phyloP scores from a whole-genome alignment of 2,888 invertebrate genomes.

The Ichneumon xanthorius region DNA sequence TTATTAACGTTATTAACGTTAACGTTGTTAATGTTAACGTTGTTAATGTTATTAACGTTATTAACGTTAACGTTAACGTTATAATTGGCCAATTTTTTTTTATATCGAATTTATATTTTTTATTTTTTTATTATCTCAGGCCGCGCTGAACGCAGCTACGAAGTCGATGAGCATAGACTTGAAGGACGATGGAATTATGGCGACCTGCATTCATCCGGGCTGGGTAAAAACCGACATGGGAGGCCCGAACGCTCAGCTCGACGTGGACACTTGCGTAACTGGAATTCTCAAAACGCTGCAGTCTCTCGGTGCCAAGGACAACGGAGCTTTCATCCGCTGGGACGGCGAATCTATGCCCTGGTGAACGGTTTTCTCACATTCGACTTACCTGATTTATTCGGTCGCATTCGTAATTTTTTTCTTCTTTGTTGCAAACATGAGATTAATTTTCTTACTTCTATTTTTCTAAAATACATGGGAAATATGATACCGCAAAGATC shows the following conservation, averaged over 20 bases:
- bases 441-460: slow-evolving; percentile 3
- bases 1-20: too few relatives aligned
- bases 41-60: too few relatives aligned
- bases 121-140: slow-evolving; percentile 85
- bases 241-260: slow-evolving; percentile 91
- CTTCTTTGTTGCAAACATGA: neutral
- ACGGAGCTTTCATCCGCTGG: slow-evolving; percentile 92
- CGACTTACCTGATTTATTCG: too few relatives aligned
- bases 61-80: too few relatives aligned
- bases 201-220: slow-evolving; percentile 93
- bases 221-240: slow-evolving; percentile 98
- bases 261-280: slow-evolving; percentile 89
- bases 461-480: slow-evolving; percentile 3
- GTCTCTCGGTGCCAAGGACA: slow-evolving; percentile 88
- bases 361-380: slow-evolving; percentile 85
- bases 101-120: neutral
- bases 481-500: slow-evolving; percentile 9
- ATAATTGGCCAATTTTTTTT: too few relatives aligned
- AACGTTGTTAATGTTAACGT: too few relatives aligned
- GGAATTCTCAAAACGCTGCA: slow-evolving; percentile 89
- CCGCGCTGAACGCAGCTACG: slow-evolving; percentile 94
- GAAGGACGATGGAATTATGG: slow-evolving; percentile 90
- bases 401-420: neutral
- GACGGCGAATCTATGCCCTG: slow-evolving; percentile 91
- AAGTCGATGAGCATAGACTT: slow-evolving; percentile 94